Evolutionary conservation across 2,888 invertebrate genomes (phyloP), one percentile per base, ranked within the genome.

Genomic region (Apomyelois bistriatella): DNA sequence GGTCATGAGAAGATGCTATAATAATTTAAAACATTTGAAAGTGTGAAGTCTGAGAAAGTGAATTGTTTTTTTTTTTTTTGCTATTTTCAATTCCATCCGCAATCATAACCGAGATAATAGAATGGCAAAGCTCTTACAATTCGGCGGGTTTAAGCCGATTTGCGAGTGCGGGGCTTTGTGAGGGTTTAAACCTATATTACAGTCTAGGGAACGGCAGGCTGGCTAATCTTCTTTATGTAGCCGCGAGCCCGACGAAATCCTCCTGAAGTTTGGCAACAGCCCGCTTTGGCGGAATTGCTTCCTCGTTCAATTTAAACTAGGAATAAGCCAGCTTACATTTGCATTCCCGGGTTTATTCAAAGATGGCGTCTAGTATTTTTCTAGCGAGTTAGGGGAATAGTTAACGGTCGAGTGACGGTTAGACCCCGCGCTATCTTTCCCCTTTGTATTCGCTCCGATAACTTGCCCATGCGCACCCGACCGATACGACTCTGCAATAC

Each of bases 391-490:
- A 85, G 87, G 88, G 88, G 85, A 87, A 78, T 73, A 78, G 87
- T 87, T 46, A 90, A 89, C 89, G 89, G 89, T 89, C 89, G 89
- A 84, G 78, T 75, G 89, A 84, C 89, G 89, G 89, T 90, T 89
- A 83, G 80, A 70, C 83, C 88, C 88, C 86, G 88, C 88, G 80
- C 85, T 89, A 88, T 88, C 86, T 86, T 85, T 87, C 87, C 86
- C 89, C 85, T 86, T 88, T 82, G 86, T 89, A 86, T 88, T 88
- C 89, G 90, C 89, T 90, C 89, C 89, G 89, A 89, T 90, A 90
- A 90, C 86, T 87, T 86, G 89, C 87, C 82, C 84, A 82, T 83
- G 89, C 86, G 89, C 89, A 90, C 83, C 89, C 87, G 85, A 89
- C 79, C 89, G 88, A 82, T 81, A 80, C 89, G 82, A 82, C 79